Evolutionary conservation across 2,113 vertebrate genomes (phyloP), one percentile per base, ranked within the genome.

Genomic region (Oreochromis tanganicae): DNA sequence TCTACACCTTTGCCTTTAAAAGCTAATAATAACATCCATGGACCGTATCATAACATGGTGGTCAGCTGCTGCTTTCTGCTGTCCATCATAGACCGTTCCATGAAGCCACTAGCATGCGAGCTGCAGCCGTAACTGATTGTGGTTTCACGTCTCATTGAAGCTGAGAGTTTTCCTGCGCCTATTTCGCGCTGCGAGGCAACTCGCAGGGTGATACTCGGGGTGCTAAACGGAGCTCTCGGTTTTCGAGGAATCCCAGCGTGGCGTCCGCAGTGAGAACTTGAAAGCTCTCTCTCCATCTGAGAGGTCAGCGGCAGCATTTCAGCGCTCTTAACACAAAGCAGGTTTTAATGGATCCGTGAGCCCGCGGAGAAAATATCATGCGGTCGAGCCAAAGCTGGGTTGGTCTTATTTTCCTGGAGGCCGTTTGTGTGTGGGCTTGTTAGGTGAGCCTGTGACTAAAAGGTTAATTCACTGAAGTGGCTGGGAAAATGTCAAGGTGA

Each of bases 401-500:
- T 6, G 13, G 11, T 75, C 73, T 80, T 21, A 11, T 63, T 90
- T 81, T 59, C 57, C 46, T 2, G 10, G 34, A 29, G 36, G 55
- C 55, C 1, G 17, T 43, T 73, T 66, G 24, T 46, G 50, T 63
- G 71, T 19, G 27, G 24, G 34, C 82, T 87, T 80, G 80, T 85
- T 80, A 52, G 85, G 16, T 84, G 29, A 61, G 61, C 9, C 34
- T 73, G 68, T 85, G 50, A 85, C 80, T 46, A 21, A 68, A 80
- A 85, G 88, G 68, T 88, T 81, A 85, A 84, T 82, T 82, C 71
- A 75, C 48, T 63, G 46, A 73, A 57, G 82, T 14, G 43, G 57
- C 21, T 43, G 86, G 19, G 68, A 63, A 84, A 85, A 75, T 90
- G 82, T 85, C 63, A 57, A 68, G 55, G 50, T 71, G 89, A 88